phyloP scores from a whole-genome alignment of 1,140 invertebrate species.

The Fopius arisanus region DNA sequence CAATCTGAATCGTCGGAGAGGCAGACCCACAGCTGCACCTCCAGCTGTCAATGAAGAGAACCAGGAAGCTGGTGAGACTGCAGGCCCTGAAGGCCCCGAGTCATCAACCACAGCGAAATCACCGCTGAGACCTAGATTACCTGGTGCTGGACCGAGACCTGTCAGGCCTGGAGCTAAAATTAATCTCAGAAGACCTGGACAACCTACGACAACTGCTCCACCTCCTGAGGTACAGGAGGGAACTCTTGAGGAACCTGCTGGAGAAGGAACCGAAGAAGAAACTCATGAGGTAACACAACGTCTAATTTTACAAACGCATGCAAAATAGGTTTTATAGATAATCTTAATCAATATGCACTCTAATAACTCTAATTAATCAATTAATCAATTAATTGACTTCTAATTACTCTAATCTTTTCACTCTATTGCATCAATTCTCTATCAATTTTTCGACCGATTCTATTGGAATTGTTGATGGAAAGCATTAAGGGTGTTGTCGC shows the following conservation, averaged over 20 bases:
- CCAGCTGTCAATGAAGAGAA: constrained; percentile 46
- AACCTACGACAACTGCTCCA: constrained; percentile 59
- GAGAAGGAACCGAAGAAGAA: constrained; percentile 63
- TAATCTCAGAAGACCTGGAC: constrained; percentile 65
- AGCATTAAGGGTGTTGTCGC: too few relatives aligned
- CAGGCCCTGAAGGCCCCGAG: constrained; percentile 37
- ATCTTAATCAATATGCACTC: too few relatives aligned
- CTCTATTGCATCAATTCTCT: too few relatives aligned
- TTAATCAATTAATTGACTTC: too few relatives aligned
- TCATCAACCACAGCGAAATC: constrained; percentile 35
- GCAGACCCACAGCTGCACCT: constrained; percentile 47
- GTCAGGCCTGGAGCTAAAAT: constrained; percentile 68
- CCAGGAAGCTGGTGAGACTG: constrained; percentile 35
- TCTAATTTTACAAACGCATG: not conserved
- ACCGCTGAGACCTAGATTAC: constrained; percentile 40
- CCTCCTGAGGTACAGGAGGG: constrained; percentile 47
- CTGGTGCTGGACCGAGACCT: constrained; percentile 54
- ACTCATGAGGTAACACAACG: constrained; percentile 54
- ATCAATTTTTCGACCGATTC: too few relatives aligned
- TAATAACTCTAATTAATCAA: too few relatives aligned
- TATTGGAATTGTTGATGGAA: too few relatives aligned
- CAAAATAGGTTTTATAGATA: too few relatives aligned
- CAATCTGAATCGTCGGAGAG: constrained; percentile 54
- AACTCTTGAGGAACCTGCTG: constrained; percentile 60
- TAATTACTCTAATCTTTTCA: too few relatives aligned